phyloP scores from a whole-genome alignment of 2,797 vertebrate species.

The Allobates femoralis region DNA sequence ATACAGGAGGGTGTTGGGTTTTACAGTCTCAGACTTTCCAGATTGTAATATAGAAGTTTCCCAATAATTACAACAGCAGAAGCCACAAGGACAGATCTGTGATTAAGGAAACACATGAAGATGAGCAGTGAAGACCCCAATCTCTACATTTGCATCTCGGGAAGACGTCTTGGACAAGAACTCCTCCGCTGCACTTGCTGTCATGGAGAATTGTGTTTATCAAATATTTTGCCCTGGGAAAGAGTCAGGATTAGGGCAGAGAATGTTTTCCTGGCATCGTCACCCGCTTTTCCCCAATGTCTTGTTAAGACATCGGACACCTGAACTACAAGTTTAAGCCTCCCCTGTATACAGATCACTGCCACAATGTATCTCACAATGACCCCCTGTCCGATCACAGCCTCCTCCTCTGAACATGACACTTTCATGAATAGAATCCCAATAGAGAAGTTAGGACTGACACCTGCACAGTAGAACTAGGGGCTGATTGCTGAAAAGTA shows the following conservation, averaged over 20 bases:
- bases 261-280: neutral
- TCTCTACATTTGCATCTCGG: neutral
- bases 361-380: neutral
- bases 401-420: neutral
- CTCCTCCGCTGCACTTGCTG: conserved; percentile 3
- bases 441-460: neutral
- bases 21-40: too few species aligned
- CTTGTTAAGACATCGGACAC: neutral
- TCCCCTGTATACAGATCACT: neutral
- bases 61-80: too few species aligned
- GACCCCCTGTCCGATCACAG: too few species aligned
- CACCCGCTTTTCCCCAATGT: neutral
- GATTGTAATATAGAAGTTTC: too few species aligned
- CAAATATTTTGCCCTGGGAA: conserved; percentile 39
- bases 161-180: conserved; percentile 19
- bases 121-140: neutral
- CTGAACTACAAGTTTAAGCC: conserved; percentile 17
- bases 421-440: neutral
- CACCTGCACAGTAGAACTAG: neutral
- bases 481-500: neutral
- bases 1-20: too few species aligned
- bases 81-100: too few species aligned
- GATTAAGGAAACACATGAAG: too few species aligned
- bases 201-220: conserved; percentile 47
- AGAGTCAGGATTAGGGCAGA: neutral